phyloP scores from a whole-genome alignment of 1,140 invertebrate species.

The Hylyphantes graminicola region DNA sequence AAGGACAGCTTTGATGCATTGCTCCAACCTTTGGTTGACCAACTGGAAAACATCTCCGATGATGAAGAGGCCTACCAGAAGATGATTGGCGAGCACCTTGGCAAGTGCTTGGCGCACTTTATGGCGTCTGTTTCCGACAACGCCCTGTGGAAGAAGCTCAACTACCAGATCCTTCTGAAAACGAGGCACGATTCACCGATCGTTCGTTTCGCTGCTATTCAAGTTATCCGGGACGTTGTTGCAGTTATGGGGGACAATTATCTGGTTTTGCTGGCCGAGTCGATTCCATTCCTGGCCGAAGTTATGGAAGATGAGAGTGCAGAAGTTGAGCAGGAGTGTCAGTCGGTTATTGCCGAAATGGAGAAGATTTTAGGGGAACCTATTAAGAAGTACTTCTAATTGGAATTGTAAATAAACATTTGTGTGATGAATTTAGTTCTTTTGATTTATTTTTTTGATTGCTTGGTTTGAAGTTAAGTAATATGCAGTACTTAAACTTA shows the following conservation, averaged over 20 bases:
- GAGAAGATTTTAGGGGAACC: slow-evolving; percentile 86
- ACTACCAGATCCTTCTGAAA: slow-evolving; percentile 89
- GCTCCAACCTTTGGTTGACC: slow-evolving; percentile 87
- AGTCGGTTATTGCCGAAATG: slow-evolving; percentile 79
- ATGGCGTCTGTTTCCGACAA: slow-evolving; percentile 85
- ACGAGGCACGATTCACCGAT: slow-evolving; percentile 78
- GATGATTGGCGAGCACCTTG: slow-evolving; percentile 75
- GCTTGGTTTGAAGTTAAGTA: background rate
- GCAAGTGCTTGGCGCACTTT: slow-evolving; percentile 83
- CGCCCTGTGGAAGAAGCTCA: slow-evolving; percentile 86
- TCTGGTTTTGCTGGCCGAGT: slow-evolving; percentile 69
- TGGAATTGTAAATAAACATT: background rate
- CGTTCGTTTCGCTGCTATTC: slow-evolving; percentile 68
- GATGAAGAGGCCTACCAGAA: slow-evolving; percentile 73
- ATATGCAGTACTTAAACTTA: background rate
- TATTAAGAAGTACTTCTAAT: slow-evolving; percentile 72
- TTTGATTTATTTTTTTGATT: background rate
- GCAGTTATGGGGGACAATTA: slow-evolving; percentile 69
- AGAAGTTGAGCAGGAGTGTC: slow-evolving; percentile 79
- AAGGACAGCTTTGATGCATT: slow-evolving; percentile 85
- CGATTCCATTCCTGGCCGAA: slow-evolving; percentile 71
- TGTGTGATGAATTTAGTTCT: background rate
- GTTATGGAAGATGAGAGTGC: slow-evolving; percentile 79
- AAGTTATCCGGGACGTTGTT: slow-evolving; percentile 67
- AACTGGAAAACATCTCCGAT: slow-evolving; percentile 83